Conservation (phyloP, 2,113 vertebrate genomes). For the Dromaius novaehollandiae region DNA sequence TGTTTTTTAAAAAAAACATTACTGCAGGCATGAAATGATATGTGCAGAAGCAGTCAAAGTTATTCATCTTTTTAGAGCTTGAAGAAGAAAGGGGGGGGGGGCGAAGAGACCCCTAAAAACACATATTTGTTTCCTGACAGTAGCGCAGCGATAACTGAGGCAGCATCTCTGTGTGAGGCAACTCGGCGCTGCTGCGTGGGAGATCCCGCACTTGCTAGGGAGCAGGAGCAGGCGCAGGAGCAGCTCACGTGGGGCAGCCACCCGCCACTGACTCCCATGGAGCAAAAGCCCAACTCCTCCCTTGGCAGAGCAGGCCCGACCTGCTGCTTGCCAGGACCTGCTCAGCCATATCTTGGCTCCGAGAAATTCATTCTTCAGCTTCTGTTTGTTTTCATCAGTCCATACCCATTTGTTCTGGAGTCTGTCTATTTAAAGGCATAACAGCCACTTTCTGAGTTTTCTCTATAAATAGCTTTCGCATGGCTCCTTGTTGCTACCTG, state of each 20-base stretch:
- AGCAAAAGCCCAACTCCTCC: background rate
- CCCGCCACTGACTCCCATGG: background rate
- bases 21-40: background rate
- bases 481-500: background rate
- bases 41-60: background rate
- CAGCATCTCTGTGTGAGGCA: background rate
- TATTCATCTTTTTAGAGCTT: background rate
- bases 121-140: background rate
- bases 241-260: background rate
- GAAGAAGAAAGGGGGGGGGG: background rate
- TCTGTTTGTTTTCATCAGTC: background rate
- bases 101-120: too few relatives aligned
- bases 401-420: background rate
- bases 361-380: background rate
- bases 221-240: background rate
- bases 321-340: background rate
- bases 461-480: background rate
- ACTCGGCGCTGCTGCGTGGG: accelerated
- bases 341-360: background rate
- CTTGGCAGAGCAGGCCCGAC: background rate
- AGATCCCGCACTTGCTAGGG: background rate
- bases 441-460: background rate
- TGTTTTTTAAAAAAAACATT: background rate
- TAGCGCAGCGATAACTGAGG: background rate
- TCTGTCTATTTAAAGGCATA: background rate